Percentiles rank a stretch among this genome's conserved stretches.
Conservation (phyloP, 2,797 vertebrate species). For the Rhabdomys pumilio region DNA sequence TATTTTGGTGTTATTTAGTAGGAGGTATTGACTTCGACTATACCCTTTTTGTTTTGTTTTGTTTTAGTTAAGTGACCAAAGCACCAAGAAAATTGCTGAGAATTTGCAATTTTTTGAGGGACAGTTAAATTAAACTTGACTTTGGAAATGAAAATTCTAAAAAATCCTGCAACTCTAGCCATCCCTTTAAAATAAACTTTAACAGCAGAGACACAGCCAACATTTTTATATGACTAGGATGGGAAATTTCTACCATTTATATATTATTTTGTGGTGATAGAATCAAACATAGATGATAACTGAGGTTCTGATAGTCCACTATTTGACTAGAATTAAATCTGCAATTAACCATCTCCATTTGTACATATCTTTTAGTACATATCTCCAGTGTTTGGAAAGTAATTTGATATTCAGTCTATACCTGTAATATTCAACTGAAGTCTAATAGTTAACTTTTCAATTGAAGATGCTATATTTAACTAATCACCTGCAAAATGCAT, state of each 20-base stretch:
- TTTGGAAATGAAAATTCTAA: not conserved
- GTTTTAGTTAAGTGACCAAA: constrained; percentile 77
- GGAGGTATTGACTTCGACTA: constrained; percentile 80
- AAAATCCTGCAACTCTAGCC: not conserved
- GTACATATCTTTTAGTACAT: not conserved
- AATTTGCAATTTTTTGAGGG: constrained; percentile 55
- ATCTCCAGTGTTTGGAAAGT: not conserved
- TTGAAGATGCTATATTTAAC: not conserved
- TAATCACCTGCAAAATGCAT: not conserved
- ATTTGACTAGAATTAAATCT: not conserved
- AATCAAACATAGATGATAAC: not conserved
- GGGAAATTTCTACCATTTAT: not conserved
- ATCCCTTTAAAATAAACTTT: not conserved
- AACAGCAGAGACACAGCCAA: not conserved
- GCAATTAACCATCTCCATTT: not conserved
- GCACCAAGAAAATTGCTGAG: constrained; percentile 46
- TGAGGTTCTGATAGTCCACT: not conserved
- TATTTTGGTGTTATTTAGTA: constrained; percentile 67
- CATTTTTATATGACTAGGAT: not conserved
- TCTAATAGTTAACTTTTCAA: not conserved
- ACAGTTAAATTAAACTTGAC: not conserved
- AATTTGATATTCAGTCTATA: not conserved
- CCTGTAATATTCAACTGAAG: not conserved
- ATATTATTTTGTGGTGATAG: not conserved
- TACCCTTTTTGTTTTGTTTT: constrained; percentile 25